Evolutionary conservation across 92 coral and sea anemone genomes (phyloP).

Genomic region (Siderastrea radians): DNA sequence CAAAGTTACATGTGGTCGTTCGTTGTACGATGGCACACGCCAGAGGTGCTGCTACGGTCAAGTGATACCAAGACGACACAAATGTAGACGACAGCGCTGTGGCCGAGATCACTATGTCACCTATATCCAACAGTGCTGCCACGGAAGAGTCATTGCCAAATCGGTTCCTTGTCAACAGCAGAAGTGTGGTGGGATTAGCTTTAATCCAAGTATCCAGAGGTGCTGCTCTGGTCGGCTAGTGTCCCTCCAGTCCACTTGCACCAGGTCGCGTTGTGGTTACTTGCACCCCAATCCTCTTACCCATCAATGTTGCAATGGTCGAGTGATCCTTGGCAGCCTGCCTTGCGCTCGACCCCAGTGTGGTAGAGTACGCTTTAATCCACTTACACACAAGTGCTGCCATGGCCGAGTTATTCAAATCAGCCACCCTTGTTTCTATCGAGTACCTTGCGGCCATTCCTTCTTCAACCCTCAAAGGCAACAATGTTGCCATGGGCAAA

Average conservation of each 20-base stretch:
- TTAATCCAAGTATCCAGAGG: not conserved
- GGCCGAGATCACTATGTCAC: not conserved
- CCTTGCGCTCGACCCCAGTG: not conserved
- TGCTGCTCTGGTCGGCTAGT: slow-evolving; percentile 2
- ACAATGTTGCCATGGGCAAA: slow-evolving; percentile 29
- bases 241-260: not conserved
- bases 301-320: slow-evolving; percentile 21
- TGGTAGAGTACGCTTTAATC: slow-evolving; percentile 1
- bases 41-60: slow-evolving; percentile 7
- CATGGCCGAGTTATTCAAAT: not conserved
- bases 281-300: not conserved
- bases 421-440: not conserved
- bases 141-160: not conserved
- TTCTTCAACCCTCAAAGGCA: slow-evolving; percentile 1
- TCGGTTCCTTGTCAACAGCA: not conserved
- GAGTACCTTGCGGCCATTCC: slow-evolving; percentile 8
- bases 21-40: not conserved
- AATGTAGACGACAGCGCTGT: not conserved
- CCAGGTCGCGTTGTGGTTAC: not conserved
- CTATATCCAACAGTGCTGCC: not conserved
- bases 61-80: not conserved
- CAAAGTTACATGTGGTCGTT: not conserved
- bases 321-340: not conserved
- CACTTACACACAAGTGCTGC: slow-evolving; percentile 7
- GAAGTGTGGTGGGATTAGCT: not conserved